phyloP scores from a whole-genome alignment of 2,797 vertebrate species.

The Parambassis ranga region DNA sequence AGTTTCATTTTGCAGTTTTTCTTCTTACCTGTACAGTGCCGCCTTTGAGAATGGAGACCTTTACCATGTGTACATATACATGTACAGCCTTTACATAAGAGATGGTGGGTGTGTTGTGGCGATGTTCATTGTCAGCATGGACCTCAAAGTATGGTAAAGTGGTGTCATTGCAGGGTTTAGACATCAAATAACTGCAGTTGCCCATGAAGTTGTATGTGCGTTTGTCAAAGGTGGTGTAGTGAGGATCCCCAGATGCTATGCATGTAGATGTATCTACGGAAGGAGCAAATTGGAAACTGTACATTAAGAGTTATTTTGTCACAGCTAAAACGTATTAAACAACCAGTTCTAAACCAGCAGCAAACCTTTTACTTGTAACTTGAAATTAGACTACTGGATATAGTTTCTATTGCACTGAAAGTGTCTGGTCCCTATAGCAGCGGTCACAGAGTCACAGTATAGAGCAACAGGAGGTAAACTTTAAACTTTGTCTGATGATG shows the following conservation, averaged over 20 bases:
- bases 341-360: no score
- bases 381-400: no score
- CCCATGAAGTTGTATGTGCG: conserved; percentile 81
- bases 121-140: conserved; percentile 79
- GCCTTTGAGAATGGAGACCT: conserved; percentile 80
- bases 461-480: no score
- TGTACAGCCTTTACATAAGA: conserved; percentile 82
- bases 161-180: conserved; percentile 73
- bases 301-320: not conserved
- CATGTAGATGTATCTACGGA: conserved; percentile 71
- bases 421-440: no score
- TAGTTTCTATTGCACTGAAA: no score
- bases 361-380: no score
- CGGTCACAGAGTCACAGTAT: no score
- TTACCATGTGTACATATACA: conserved; percentile 66
- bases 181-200: conserved; percentile 83
- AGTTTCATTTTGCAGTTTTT: no score
- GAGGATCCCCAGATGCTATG: conserved; percentile 76
- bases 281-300: not conserved
- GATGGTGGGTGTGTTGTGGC: conserved; percentile 69
- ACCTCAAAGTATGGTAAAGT: conserved; percentile 74
- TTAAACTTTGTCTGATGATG: no score
- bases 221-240: conserved; percentile 83
- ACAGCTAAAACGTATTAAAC: not conserved
- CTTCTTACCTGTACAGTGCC: conserved; percentile 77